Evolutionary conservation across 2,113 vertebrate genomes (phyloP).

Genomic region (Pseudorhombus dupliciocellatus): DNA sequence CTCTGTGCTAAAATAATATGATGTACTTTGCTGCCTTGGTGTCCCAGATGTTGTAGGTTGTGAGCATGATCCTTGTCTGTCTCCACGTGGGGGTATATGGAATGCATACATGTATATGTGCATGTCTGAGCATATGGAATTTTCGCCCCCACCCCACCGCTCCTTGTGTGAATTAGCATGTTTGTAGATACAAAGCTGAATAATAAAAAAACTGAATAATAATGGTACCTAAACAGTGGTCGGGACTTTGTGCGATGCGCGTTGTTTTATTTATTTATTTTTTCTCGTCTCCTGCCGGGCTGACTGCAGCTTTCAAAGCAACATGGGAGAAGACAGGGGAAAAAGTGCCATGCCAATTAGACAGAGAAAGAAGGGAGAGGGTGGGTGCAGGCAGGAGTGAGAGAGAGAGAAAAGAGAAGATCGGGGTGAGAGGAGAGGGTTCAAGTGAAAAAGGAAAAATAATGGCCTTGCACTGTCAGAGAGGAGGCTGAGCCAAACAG

Average conservation of each 20-base stretch:
- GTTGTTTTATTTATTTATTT: constrained; percentile 22
- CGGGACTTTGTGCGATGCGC: constrained; percentile 55
- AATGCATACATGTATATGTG: constrained; percentile 2
- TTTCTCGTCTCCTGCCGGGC: constrained; percentile 57
- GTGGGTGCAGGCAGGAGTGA: constrained; percentile 36
- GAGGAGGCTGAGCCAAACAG: constrained; percentile 64
- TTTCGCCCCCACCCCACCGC: constrained; percentile 5
- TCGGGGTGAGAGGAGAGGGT: constrained; percentile 30
- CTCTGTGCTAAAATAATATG: constrained; percentile 27
- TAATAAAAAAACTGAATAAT: constrained; percentile 66
- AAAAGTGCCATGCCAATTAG: constrained; percentile 74
- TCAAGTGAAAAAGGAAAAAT: constrained; percentile 67
- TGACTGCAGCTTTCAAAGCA: constrained; percentile 70
- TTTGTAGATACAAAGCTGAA: constrained; percentile 63
- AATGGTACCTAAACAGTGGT: constrained; percentile 58
- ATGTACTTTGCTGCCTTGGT: constrained; percentile 4
- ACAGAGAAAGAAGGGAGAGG: constrained; percentile 46
- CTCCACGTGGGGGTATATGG: not conserved
- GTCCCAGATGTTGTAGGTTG: constrained; percentile 4
- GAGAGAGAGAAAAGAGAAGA: constrained; percentile 44
- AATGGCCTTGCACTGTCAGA: constrained; percentile 72
- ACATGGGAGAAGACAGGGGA: constrained; percentile 67
- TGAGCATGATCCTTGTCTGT: not conserved
- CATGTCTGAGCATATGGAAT: constrained; percentile 7
- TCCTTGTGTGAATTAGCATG: constrained; percentile 16